Percentiles rank a stretch among this genome's conserved stretches.
Conservation (phyloP, 2,797 vertebrate genomes). For the Cossypha heuglini region DNA sequence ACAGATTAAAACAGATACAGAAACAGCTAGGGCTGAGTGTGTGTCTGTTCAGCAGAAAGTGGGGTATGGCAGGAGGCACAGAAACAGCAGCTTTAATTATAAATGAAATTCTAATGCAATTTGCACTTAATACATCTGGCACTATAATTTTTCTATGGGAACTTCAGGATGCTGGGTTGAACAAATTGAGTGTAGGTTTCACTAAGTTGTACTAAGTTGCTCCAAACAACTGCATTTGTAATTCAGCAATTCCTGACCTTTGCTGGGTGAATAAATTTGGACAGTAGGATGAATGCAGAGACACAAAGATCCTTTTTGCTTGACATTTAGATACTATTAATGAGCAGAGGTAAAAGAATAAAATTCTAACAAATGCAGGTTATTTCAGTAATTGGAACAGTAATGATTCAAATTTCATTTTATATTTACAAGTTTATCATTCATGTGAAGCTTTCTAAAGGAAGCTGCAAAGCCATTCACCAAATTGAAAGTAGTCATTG, state of each 20-base stretch:
- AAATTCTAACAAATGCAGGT: neutral
- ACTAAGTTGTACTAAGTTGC: neutral
- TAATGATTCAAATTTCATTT: neutral
- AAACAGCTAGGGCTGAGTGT: neutral
- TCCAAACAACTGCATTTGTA: constrained; percentile 18
- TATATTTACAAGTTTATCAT: neutral
- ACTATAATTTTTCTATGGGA: neutral
- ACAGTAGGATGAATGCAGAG: neutral
- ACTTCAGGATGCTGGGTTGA: constrained; percentile 1
- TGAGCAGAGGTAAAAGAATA: neutral
- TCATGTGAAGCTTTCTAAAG: constrained; percentile 2
- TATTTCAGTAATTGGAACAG: constrained; percentile 3
- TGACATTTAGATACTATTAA: constrained; percentile 40
- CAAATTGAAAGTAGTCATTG: neutral
- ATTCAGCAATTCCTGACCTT: constrained; percentile 32
- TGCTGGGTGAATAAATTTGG: constrained; percentile 31
- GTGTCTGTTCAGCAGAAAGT: constrained; percentile 4
- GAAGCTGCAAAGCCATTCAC: neutral
- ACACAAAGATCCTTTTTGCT: neutral
- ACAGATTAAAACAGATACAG: neutral
- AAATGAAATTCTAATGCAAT: constrained; percentile 42
- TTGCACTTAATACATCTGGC: neutral
- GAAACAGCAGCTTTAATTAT: constrained; percentile 48
- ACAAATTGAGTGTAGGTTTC: constrained; percentile 22
- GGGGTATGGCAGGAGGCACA: constrained; percentile 32